Evolutionary conservation across 2,797 vertebrate genomes (phyloP).

Genomic region (Propithecus deckenii): DNA sequence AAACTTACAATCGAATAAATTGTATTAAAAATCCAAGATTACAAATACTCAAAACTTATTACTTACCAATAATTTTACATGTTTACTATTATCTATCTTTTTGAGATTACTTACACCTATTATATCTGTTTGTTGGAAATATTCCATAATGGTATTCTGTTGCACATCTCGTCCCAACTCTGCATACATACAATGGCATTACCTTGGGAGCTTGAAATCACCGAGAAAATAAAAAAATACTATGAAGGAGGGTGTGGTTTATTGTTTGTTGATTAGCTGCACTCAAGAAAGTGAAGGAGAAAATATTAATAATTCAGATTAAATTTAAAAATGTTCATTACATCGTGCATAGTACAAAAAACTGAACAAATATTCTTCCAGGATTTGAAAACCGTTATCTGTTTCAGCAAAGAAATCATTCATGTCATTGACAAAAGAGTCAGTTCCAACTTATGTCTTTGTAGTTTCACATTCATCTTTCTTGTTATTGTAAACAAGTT

Average conservation of each 20-base stretch:
- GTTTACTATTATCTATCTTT: neutral
- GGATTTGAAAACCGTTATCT: neutral
- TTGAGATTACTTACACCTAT: neutral
- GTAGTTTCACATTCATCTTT: neutral
- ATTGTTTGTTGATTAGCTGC: neutral
- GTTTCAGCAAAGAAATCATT: neutral
- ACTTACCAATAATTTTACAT: neutral
- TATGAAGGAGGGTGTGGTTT: neutral
- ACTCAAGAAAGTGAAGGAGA: neutral
- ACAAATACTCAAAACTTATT: neutral
- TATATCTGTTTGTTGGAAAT: neutral
- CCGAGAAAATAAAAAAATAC: neutral
- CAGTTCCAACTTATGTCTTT: neutral
- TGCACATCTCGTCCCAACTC: neutral
- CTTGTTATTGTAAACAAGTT: neutral
- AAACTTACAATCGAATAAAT: neutral
- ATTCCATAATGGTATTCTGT: neutral
- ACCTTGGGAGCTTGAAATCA: neutral
- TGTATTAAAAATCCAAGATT: neutral
- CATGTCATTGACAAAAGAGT: neutral
- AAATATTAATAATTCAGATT: neutral
- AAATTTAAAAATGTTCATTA: neutral
- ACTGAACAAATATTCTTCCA: neutral
- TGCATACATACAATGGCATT: neutral
- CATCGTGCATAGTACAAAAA: neutral